A percentile compares a stretch with the other conserved stretches of the same genome.
These are phyloP conservation scores for Cryptomyrus ogoouensis DNA, from an alignment of 2,113 vertebrate species.

Conservation along the genomic window DNA sequence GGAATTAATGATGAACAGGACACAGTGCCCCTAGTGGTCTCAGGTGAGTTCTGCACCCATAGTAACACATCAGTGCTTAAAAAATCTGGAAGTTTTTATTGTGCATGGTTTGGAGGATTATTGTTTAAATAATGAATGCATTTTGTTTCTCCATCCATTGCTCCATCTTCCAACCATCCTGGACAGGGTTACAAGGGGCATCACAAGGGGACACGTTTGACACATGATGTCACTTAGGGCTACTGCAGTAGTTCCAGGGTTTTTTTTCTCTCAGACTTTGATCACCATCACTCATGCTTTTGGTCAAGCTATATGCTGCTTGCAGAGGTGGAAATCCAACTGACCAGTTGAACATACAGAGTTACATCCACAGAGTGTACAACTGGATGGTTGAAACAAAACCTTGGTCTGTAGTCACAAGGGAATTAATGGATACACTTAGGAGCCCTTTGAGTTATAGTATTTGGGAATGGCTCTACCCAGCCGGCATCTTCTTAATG, in stretches of 20 bases:
- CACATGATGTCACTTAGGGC: neutral
- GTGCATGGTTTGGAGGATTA: neutral
- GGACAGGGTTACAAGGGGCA: neutral
- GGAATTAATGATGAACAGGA: conserved; percentile 92
- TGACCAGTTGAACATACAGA: neutral
- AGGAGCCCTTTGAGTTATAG: neutral
- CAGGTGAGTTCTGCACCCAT: conserved; percentile 59
- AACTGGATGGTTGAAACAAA: too few species aligned
- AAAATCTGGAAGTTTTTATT: neutral
- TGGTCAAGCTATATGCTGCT: conserved; percentile 17
- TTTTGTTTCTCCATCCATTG: neutral
- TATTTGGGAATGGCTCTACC: too few species aligned
- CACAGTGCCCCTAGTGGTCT: conserved; percentile 83
- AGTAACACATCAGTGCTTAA: neutral
- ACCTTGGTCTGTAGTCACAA: neutral
- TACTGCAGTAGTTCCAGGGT: neutral
- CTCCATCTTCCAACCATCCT: neutral
- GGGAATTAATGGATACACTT: neutral
- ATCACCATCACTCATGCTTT: neutral
- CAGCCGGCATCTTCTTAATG: neutral
- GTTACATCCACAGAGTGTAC: neutral
- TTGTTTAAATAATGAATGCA: neutral
- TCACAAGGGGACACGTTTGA: too few species aligned
- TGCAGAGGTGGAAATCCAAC: neutral
- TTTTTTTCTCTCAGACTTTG: conserved; percentile 24